Conservation (phyloP, 2,888 invertebrate species). For the Miltochrista miniata region DNA sequence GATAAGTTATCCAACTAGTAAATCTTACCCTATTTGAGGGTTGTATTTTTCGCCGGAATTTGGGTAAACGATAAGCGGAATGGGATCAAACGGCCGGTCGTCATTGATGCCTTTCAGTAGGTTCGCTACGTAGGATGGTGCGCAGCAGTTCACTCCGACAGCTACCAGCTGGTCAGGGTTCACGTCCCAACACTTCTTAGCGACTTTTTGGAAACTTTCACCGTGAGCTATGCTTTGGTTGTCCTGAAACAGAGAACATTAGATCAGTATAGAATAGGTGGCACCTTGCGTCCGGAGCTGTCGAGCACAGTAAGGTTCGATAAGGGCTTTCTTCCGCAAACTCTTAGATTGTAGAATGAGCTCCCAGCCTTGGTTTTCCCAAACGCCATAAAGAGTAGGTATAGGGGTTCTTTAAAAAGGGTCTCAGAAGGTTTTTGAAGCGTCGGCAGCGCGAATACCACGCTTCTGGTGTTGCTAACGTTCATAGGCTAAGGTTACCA, state of each 20-base stretch:
- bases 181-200: constrained; percentile 87
- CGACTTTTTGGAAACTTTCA: constrained; percentile 90
- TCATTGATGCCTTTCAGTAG: constrained; percentile 77
- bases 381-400: no score
- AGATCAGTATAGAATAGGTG: not conserved
- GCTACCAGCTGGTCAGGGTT: constrained; percentile 89
- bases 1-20: constrained; percentile 35
- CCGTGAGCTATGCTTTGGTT: constrained; percentile 89
- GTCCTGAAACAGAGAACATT: constrained; percentile 52
- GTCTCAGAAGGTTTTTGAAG: no score
- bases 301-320: no score
- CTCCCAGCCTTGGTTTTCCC: no score
- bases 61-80: constrained; percentile 95
- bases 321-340: no score
- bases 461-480: no score
- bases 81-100: constrained; percentile 74
- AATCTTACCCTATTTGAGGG: constrained; percentile 85
- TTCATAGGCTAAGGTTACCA: no score
- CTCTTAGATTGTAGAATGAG: no score
- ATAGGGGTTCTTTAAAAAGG: no score
- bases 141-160: constrained; percentile 94
- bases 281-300: no score
- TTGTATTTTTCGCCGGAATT: constrained; percentile 95
- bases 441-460: no score
- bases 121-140: constrained; percentile 70